Percentiles rank a stretch among this genome's conserved stretches.
Evolutionary conservation across 2,888 invertebrate species (phyloP).

Genomic region (Colletes collaris): DNA sequence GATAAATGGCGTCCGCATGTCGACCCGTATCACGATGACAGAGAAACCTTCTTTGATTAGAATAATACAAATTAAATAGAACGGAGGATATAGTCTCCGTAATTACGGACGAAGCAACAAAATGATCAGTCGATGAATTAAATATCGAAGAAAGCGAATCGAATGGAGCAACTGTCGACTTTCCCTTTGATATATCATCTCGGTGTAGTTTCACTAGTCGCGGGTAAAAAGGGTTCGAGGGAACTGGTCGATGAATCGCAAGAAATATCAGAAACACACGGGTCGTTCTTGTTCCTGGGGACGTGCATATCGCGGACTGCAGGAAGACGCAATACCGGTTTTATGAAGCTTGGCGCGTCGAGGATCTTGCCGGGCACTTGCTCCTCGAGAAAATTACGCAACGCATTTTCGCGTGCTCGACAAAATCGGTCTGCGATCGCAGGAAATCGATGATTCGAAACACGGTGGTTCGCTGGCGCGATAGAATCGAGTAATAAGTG

Average conservation of each 20-base stretch:
- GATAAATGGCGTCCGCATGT: constrained; percentile 17
- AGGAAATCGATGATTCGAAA: not conserved
- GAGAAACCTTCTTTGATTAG: too few relatives aligned
- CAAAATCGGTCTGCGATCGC: not conserved
- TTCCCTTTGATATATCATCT: constrained; percentile 9
- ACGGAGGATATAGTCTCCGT: too few relatives aligned
- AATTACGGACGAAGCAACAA: too few relatives aligned
- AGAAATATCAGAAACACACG: constrained; percentile 21
- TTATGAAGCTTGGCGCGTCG: constrained; percentile 11
- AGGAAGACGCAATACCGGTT: constrained; percentile 43
- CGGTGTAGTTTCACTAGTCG: constrained; percentile 15
- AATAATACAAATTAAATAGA: too few relatives aligned
- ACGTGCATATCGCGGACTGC: constrained; percentile 10
- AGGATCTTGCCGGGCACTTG: not conserved
- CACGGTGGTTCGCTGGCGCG: not conserved
- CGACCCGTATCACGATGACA: not conserved
- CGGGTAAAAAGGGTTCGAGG: constrained; percentile 12
- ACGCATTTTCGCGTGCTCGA: constrained; percentile 20
- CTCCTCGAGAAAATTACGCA: constrained; percentile 37
- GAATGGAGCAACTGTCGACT: not conserved
- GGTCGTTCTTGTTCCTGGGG: constrained; percentile 11
- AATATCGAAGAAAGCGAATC: too few relatives aligned
- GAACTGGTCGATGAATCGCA: constrained; percentile 21
- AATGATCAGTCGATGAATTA: too few relatives aligned
- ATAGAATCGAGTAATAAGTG: constrained; percentile 1